Conservation (phyloP, 2,113 vertebrate genomes). For the Laterallus jamaicensis region DNA sequence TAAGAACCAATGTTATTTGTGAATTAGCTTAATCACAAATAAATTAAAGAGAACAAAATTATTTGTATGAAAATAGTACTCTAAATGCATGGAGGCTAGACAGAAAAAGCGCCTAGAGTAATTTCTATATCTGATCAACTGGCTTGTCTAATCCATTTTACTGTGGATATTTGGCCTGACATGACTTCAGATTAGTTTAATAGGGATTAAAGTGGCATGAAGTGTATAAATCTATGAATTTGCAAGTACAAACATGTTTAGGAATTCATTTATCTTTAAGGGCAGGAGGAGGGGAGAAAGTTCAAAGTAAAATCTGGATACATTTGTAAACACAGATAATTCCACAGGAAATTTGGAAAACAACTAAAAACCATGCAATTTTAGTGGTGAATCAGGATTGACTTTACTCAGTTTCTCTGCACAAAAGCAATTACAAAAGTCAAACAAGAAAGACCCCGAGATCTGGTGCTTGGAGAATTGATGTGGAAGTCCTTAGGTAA, state of each 20-base stretch:
- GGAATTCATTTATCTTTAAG: constrained; percentile 70
- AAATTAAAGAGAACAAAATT: constrained; percentile 63
- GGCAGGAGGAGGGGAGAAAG: not conserved
- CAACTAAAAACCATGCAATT: not conserved
- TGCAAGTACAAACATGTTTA: constrained; percentile 67
- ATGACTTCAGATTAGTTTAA: constrained; percentile 76
- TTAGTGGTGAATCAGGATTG: not conserved
- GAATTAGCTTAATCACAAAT: constrained; percentile 61
- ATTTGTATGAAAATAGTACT: constrained; percentile 50
- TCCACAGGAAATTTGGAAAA: constrained; percentile 23
- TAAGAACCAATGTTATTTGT: constrained; percentile 64
- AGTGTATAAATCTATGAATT: constrained; percentile 68
- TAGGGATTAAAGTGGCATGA: constrained; percentile 73
- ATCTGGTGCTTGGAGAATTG: constrained; percentile 2
- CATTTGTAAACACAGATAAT: constrained; percentile 59
- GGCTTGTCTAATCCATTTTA: constrained; percentile 78
- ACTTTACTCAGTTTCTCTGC: not conserved
- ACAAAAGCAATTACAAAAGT: not conserved
- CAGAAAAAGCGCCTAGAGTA: constrained; percentile 47
- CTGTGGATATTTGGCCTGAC: constrained; percentile 70
- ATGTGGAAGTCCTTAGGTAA: constrained; percentile 63
- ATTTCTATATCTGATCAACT: constrained; percentile 71
- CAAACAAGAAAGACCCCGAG: not conserved
- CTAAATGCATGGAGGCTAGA: constrained; percentile 32
- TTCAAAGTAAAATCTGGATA: constrained; percentile 59